These are phyloP conservation scores for Drosophila borborema DNA, from an alignment of 2,888 invertebrate species.

Conservation along the genomic window DNA sequence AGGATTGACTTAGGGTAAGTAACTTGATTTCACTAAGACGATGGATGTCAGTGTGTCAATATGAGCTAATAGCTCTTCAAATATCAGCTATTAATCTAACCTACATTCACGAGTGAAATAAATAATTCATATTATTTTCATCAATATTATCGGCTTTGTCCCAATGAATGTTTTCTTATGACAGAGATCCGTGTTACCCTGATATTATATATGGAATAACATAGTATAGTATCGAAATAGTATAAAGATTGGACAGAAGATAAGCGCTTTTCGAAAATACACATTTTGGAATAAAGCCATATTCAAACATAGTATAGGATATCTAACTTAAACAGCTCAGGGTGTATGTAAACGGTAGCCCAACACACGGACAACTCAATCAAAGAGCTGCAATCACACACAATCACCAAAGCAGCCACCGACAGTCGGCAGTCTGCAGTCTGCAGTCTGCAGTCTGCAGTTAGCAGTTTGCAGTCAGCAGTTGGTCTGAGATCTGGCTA, in stretches of 20 bases:
- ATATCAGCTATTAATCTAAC: no score
- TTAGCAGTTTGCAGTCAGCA: conserved; percentile 25
- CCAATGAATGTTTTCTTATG: no score
- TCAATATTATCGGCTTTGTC: no score
- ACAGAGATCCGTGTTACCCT: no score
- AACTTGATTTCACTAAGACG: neutral
- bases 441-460: neutral
- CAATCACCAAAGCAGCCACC: conserved; percentile 35
- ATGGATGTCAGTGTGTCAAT: neutral
- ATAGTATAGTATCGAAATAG: no score
- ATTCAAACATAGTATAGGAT: neutral
- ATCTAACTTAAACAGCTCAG: conserved; percentile 29
- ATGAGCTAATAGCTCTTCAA: neutral
- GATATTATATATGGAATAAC: no score
- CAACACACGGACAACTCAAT: conserved; percentile 69
- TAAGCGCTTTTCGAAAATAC: no score
- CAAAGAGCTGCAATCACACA: conserved; percentile 66
- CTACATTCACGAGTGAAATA: no score
- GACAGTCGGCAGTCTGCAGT: conserved; percentile 8
- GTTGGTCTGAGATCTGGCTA: conserved; percentile 37
- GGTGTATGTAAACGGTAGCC: conserved; percentile 62
- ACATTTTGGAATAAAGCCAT: no score
- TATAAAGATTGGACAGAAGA: no score
- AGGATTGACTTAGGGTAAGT: conserved; percentile 16
- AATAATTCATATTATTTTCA: no score